phyloP scores from a whole-genome alignment of 2,113 vertebrate species.

The Pterocles gutturalis region DNA sequence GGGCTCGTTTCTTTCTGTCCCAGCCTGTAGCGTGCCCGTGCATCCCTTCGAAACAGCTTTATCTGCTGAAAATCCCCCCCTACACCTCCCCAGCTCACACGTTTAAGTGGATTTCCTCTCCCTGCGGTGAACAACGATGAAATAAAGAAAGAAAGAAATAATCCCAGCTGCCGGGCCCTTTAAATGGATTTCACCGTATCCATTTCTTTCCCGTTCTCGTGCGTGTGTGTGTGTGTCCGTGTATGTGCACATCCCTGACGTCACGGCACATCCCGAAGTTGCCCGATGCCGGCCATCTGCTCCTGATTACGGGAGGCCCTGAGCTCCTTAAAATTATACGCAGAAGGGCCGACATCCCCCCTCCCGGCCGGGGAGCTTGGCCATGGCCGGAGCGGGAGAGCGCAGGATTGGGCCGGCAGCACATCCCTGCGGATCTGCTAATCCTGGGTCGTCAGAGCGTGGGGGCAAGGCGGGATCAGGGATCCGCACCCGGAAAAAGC shows the following conservation, averaged over 20 bases:
- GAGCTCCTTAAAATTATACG: conserved; percentile 64
- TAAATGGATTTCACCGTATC: conserved; percentile 1
- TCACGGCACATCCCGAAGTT: conserved; percentile 71
- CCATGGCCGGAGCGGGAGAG: neutral
- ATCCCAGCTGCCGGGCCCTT: neutral
- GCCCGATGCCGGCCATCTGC: conserved; percentile 70
- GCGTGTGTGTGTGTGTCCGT: neutral
- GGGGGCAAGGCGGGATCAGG: neutral
- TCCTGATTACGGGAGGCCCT: conserved; percentile 71
- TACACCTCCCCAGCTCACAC: neutral
- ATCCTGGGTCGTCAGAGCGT: rapidly evolving
- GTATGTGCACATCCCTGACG: conserved; percentile 53
- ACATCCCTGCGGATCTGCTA: neutral
- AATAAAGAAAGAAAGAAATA: neutral
- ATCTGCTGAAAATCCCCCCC: neutral
- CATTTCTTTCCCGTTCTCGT: neutral
- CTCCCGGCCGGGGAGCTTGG: neutral
- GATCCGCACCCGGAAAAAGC: neutral
- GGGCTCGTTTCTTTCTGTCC: neutral
- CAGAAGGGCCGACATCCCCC: neutral
- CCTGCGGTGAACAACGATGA: neutral
- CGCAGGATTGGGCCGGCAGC: rapidly evolving
- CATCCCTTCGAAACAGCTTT: neutral
- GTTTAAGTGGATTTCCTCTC: conserved; percentile 33
- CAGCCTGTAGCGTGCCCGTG: rapidly evolving